These are phyloP conservation scores for Vannuccia rotundouncinata DNA, from an alignment of 2,888 invertebrate genomes.

Conservation along the genomic window DNA sequence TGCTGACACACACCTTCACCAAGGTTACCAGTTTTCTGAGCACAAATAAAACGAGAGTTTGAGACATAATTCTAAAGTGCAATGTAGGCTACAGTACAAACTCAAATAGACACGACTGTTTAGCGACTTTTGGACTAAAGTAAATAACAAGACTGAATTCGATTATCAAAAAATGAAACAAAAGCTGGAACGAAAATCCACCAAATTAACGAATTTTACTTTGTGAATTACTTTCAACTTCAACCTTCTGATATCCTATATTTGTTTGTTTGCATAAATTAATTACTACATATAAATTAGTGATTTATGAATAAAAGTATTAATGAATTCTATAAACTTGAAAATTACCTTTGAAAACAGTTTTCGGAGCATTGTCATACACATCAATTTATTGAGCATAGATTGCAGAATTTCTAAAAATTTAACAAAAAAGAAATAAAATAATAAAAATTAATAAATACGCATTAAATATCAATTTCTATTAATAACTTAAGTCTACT, in stretches of 20 bases:
- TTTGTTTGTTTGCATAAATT: too few relatives aligned
- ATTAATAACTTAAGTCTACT: too few relatives aligned
- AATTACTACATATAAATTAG: not conserved
- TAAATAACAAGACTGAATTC: not conserved
- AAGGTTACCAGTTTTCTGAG: not conserved
- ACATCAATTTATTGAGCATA: not conserved
- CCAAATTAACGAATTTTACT: too few relatives aligned
- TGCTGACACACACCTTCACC: not conserved
- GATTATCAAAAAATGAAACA: not conserved
- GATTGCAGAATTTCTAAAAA: not conserved
- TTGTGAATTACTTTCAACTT: too few relatives aligned
- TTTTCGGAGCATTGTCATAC: not conserved
- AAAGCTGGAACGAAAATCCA: too few relatives aligned
- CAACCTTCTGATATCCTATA: too few relatives aligned
- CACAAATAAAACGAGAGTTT: too few relatives aligned
- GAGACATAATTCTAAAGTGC: not conserved
- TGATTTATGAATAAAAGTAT: not conserved
- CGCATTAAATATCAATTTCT: too few relatives aligned
- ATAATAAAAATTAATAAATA: too few relatives aligned
- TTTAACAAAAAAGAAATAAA: too few relatives aligned
- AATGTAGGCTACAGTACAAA: not conserved
- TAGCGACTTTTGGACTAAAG: not conserved
- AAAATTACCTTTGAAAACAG: not conserved
- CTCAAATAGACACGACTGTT: not conserved
- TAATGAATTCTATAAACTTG: too few relatives aligned